Base-by-base conservation (phyloP, 2,888 invertebrate genomes). In the Ypsolopha scabrella region DNA sequence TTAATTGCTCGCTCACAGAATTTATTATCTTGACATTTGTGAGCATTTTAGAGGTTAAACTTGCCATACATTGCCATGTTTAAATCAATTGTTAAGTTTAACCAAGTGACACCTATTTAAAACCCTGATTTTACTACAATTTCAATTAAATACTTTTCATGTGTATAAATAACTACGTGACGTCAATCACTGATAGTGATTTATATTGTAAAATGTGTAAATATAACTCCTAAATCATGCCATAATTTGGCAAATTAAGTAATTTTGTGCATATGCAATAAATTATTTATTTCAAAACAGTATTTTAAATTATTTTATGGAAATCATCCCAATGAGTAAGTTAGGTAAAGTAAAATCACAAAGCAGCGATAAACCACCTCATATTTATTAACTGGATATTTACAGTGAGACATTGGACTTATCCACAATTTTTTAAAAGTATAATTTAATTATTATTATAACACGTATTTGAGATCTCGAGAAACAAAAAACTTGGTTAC, bases 41-140 rank as follows among this genome's bases (percentile, higher is more conserved):
- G 24, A 24, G 6, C 1, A 44, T 3, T 24, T 44, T 48, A 51
- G 52, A 44, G 76, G 80, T 82, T 82, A 80, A 82, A 81, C 82
- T 74, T 75, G 80, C 85, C 85, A 83, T 83, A 75, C 55, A 57
- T 67, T 67, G 79, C 79, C 77, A 81, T 81, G 82, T 80, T 82
- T 82, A 76, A 80, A 80, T 80, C 79, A 60, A 62, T 61, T 14
- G 34, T 52, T 46, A 24, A 43, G 13, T 50, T n/a, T 7, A 14
- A 36, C 39, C n/a, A 24, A 37, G 24, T 34, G 46, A 4, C 39
- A n/a, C 39, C 39, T 39, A 24, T 24, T 24, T 24, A 24, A 24
- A 24, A 24, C 24, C 2, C 4, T 24, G 24, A 24, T 24, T 24
- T 2, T 24, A 24, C 24, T 24, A 2, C 4, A 24, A 24, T 24